Evolutionary conservation across 2,113 vertebrate species (phyloP).

Genomic region (Eira barbara): DNA sequence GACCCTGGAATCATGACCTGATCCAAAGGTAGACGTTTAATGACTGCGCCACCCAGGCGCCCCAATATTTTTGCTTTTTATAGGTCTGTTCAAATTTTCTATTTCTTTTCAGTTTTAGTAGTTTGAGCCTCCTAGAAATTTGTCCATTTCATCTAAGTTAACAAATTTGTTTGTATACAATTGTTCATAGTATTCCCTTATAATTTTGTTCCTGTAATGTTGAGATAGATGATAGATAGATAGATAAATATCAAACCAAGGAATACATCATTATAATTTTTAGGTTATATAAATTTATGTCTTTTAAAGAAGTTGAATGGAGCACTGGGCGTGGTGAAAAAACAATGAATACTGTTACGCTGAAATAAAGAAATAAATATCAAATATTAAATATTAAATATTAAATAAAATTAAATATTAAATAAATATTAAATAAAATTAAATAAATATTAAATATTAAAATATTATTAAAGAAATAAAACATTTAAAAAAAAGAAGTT

Average conservation of each 20-base stretch:
- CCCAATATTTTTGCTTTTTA: background rate
- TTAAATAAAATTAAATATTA: no score
- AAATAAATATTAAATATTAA: no score
- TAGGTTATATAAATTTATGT: background rate
- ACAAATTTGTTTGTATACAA: background rate
- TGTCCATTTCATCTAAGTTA: background rate
- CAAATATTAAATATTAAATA: no score
- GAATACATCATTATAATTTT: background rate
- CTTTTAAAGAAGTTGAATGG: background rate
- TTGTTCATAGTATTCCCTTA: background rate
- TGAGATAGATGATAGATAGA: background rate
- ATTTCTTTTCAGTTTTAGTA: background rate
- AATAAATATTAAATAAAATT: no score
- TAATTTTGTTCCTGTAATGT: background rate
- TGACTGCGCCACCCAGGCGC: no score
- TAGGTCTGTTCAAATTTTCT: background rate
- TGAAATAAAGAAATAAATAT: no score
- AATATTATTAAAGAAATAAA: no score
- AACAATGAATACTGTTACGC: no score
- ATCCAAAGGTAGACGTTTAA: no score
- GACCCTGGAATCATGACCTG: no score
- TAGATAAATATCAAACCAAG: background rate
- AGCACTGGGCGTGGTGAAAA: no score
- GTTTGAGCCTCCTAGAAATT: background rate
- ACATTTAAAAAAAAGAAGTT: no score